A percentile compares a stretch with the other conserved stretches of the same genome.
Conservation (phyloP, 2,888 invertebrate species). For the Ichneumoninae sp. region DNA sequence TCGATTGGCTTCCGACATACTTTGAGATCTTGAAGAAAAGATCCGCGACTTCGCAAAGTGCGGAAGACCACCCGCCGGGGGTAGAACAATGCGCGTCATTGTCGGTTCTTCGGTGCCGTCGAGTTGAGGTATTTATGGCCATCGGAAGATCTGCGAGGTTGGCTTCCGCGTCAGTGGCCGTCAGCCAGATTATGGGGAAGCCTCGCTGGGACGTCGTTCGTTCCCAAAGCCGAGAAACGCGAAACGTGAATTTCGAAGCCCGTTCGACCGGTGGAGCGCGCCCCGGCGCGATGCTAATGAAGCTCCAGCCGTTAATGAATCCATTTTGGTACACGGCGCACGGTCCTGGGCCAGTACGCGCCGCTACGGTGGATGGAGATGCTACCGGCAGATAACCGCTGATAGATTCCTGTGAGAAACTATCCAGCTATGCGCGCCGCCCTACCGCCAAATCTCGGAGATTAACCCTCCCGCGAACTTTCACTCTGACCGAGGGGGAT, state of each 20-base stretch:
- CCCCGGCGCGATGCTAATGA: constrained; percentile 79
- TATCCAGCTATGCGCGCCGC: constrained; percentile 32
- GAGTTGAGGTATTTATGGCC: constrained; percentile 74
- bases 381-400: constrained; percentile 57
- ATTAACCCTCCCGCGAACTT: constrained; percentile 46
- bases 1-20: not conserved
- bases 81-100: constrained; percentile 56
- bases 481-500: not conserved
- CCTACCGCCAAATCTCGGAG: constrained; percentile 26
- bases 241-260: constrained; percentile 52
- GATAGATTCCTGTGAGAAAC: constrained; percentile 61
- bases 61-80: constrained; percentile 55
- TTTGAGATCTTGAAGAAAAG: constrained; percentile 28
- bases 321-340: constrained; percentile 70
- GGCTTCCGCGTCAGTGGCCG: constrained; percentile 52
- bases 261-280: constrained; percentile 51
- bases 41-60: constrained; percentile 51
- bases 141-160: constrained; percentile 71
- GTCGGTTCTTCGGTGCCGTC: constrained; percentile 31
- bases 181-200: constrained; percentile 50
- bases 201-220: constrained; percentile 25
- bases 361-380: constrained; percentile 55
- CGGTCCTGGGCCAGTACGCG: constrained; percentile 12
- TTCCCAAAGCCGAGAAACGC: constrained; percentile 35
- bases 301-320: constrained; percentile 80